Conservation (phyloP, 2,888 invertebrate genomes). For the Pegoplata infirma region DNA sequence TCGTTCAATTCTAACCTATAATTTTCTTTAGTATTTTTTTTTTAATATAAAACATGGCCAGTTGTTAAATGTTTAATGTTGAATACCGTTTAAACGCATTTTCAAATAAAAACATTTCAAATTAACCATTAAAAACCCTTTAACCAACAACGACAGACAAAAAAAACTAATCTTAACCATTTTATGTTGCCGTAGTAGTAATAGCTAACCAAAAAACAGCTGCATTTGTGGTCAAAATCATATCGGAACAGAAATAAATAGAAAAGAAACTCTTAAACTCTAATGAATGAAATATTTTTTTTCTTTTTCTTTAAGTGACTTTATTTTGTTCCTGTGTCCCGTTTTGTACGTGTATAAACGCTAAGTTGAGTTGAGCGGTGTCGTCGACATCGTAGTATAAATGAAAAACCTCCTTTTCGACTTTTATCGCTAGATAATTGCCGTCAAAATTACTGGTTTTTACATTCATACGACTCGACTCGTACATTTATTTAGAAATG, state of each 20-base stretch:
- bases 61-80: constrained; percentile 27
- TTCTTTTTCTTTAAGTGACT: constrained; percentile 40
- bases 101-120: constrained; percentile 26
- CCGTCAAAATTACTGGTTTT: constrained; percentile 72
- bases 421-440: constrained; percentile 75
- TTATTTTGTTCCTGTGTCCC: constrained; percentile 4
- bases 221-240: constrained; percentile 46
- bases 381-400: constrained; percentile 42
- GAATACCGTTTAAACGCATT: constrained; percentile 47
- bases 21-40: constrained; percentile 34
- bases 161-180: constrained; percentile 42
- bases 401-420: constrained; percentile 68
- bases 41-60: constrained; percentile 33
- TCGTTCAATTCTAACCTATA: constrained; percentile 49
- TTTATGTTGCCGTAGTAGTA: constrained; percentile 12
- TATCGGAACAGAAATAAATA: constrained; percentile 4
- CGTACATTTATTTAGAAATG: constrained; percentile 39
- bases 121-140: constrained; percentile 51
- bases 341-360: not conserved
- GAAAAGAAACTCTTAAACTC: no score
- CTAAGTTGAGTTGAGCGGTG: constrained; percentile 26
- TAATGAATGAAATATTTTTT: constrained; percentile 53
- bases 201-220: constrained; percentile 50
- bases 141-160: constrained; percentile 1
- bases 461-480: constrained; percentile 49